phyloP scores from a whole-genome alignment of 1,140 invertebrate genomes.

The Eriosoma lanigerum region DNA sequence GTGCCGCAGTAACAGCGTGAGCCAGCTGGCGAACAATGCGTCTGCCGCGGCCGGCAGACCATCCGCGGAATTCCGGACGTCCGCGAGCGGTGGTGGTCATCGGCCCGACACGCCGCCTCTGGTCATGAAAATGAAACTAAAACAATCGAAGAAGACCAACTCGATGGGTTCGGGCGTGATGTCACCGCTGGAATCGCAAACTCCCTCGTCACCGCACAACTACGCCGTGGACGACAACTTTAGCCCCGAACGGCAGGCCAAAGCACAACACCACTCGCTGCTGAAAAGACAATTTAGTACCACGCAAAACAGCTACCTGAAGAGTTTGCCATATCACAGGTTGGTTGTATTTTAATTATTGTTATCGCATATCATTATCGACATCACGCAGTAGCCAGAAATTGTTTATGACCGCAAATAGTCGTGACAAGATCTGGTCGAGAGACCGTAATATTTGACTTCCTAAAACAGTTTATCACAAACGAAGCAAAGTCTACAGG shows the following conservation, averaged over 20 bases:
- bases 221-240: background rate
- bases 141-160: slow-evolving; percentile 13
- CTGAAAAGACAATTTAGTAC: slow-evolving; percentile 30
- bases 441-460: too few relatives aligned
- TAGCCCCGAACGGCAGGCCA: slow-evolving; percentile 24
- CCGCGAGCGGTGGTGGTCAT: background rate
- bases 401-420: too few relatives aligned
- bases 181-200: slow-evolving; percentile 17
- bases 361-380: too few relatives aligned
- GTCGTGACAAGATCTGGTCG: too few relatives aligned
- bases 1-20: slow-evolving; percentile 72
- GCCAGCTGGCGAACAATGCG: slow-evolving; percentile 58
- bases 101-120: slow-evolving; percentile 6
- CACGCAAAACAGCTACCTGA: slow-evolving; percentile 27
- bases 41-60: background rate
- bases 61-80: background rate
- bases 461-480: too few relatives aligned
- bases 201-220: background rate
- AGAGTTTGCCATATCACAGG: slow-evolving; percentile 35
- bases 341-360: slow-evolving; percentile 7
- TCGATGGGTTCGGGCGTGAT: slow-evolving; percentile 20
- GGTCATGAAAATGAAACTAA: slow-evolving; percentile 40
- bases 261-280: background rate
- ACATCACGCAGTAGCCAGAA: too few relatives aligned
- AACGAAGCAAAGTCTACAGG: too few relatives aligned